phyloP scores from a whole-genome alignment of 2,797 vertebrate genomes.

The Lophotriccus pileatus region DNA sequence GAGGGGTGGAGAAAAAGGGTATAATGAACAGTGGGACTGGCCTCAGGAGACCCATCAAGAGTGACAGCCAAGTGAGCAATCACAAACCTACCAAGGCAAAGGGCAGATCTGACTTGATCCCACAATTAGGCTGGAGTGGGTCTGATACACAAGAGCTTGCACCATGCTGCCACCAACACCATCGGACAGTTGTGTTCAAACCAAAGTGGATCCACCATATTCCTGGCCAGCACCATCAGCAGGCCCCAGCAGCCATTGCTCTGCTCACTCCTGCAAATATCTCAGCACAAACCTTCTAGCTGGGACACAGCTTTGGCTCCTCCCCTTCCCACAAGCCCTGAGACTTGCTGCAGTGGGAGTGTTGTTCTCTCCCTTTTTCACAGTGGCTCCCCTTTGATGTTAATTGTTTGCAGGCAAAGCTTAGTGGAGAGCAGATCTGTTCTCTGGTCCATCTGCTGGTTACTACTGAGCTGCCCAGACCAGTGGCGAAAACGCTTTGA shows the following conservation, averaged over 20 bases:
- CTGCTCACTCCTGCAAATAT: not conserved
- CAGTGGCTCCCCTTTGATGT: conserved; percentile 46
- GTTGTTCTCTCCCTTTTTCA: not conserved
- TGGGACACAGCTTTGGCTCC: not conserved
- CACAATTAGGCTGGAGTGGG: not conserved
- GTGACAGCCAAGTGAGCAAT: not conserved
- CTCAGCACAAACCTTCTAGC: not conserved
- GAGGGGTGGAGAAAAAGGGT: not conserved
- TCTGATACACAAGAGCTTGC: not conserved
- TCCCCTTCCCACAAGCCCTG: not conserved
- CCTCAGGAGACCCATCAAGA: not conserved
- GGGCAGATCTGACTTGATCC: not conserved
- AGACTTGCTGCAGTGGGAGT: not conserved
- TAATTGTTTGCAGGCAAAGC: conserved; percentile 51
- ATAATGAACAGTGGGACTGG: not conserved
- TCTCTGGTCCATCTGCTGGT: conserved; percentile 15
- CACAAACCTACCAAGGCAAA: not conserved
- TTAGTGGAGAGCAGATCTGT: not conserved
- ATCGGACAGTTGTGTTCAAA: not conserved
- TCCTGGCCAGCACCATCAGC: not conserved
- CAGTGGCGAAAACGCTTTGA: conserved; percentile 54
- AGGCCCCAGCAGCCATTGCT: not conserved
- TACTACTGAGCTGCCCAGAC: conserved; percentile 13
- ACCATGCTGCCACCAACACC: not conserved
- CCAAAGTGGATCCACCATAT: not conserved